A percentile compares a stretch with the other conserved stretches of the same genome.
These are phyloP conservation scores for Anarsia innoxiella DNA, from an alignment of 2,888 invertebrate genomes.

Conservation along the genomic window DNA sequence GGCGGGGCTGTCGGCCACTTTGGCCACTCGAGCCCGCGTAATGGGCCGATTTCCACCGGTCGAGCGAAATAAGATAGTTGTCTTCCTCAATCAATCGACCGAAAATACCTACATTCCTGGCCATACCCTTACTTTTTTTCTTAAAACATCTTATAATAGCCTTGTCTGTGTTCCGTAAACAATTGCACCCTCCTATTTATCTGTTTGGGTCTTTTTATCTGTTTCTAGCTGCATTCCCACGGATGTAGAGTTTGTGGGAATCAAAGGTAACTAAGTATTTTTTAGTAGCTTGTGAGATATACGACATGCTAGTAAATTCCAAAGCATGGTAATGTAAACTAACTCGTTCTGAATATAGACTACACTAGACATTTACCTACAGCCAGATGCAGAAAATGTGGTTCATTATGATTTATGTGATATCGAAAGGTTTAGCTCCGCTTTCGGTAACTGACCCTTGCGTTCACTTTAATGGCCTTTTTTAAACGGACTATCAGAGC, in stretches of 20 bases:
- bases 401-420: no score
- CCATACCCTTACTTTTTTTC: not conserved
- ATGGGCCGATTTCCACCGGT: constrained; percentile 44
- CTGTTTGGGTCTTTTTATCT: constrained; percentile 8
- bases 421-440: no score
- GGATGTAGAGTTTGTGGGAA: constrained; percentile 6
- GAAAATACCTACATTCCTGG: constrained; percentile 6
- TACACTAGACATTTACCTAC: no score
- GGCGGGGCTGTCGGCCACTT: constrained; percentile 19
- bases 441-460: no score
- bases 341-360: no score
- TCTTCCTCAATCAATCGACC: constrained; percentile 4
- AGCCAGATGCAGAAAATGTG: no score
- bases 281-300: no score
- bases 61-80: constrained; percentile 33
- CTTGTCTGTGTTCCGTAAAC: constrained; percentile 9
- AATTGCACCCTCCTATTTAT: constrained; percentile 13
- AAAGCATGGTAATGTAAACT: no score
- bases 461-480: no score
- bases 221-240: constrained; percentile 10
- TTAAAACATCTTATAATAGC: not conserved
- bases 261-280: constrained; percentile 6
- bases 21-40: constrained; percentile 43
- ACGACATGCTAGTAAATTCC: no score
- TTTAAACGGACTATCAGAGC: no score